These are phyloP conservation scores for Caenorhabditis virilis DNA, from an alignment of 2,888 invertebrate genomes.

Conservation along the genomic window DNA sequence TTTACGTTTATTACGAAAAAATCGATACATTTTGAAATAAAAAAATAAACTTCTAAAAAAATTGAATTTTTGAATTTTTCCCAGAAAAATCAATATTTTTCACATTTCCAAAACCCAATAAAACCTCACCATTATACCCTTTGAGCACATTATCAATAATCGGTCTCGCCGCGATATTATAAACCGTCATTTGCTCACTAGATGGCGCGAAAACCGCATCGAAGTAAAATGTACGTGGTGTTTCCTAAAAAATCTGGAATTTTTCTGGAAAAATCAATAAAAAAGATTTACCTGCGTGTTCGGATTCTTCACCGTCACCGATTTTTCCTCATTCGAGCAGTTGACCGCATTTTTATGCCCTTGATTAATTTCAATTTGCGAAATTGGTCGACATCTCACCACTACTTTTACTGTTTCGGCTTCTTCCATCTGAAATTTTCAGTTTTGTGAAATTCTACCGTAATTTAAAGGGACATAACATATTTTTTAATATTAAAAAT, in stretches of 20 bases:
- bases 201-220: conserved; percentile 89
- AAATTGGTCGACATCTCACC: conserved; percentile 90
- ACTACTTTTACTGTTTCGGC: conserved; percentile 92
- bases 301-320: conserved; percentile 26
- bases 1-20: too few species aligned
- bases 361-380: conserved; percentile 80
- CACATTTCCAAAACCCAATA: neutral
- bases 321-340: conserved; percentile 34
- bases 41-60: too few species aligned
- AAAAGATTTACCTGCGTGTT: conserved; percentile 17
- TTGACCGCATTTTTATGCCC: conserved; percentile 61
- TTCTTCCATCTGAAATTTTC: conserved; percentile 46
- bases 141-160: conserved; percentile 93
- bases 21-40: too few species aligned
- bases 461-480: too few species aligned
- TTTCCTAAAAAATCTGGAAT: conserved; percentile 67
- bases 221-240: conserved; percentile 86
- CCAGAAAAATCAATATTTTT: too few species aligned
- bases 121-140: conserved; percentile 88
- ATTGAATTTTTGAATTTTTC: too few species aligned
- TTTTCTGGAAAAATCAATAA: neutral
- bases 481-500: neutral
- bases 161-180: conserved; percentile 91
- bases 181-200: conserved; percentile 84
- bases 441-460: too few species aligned